Base-by-base conservation (phyloP, 2,113 vertebrate genomes). In the Lampris megalopsis region DNA sequence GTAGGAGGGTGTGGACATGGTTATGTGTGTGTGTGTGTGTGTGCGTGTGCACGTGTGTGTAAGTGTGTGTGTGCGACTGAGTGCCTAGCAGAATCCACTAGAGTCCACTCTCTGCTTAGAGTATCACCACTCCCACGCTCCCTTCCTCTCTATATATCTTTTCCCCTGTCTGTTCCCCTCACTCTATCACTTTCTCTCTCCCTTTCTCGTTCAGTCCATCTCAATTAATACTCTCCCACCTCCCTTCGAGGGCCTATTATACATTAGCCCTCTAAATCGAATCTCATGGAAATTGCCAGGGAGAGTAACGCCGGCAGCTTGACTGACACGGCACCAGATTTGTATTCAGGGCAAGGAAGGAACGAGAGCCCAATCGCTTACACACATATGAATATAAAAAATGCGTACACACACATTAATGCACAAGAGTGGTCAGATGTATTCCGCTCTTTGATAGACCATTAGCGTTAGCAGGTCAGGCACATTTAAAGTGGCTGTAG, bases 261-360 rank as follows among this genome's bases (percentile, higher is more conserved):
- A 91, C 86, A 88, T 91, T 85, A 91, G 81, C 87, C 82, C 84
- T 91, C 85, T 84, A 83, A 90, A 92, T 90, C 86, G 53, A 91
- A 88, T 90, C 89, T 88, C 85, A 85, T 80, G 80, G 86, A 91
- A 90, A 90, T 82, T 87, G 86, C 86, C 79, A 83, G 73, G 76
- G 84, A 90, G 89, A 89, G 71, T 52, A 88, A 81, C 72, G 64
- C 75, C 59, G 81, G 73, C 82, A 53, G 81, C 84, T 88, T 90
- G 90, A 94, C 82, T 89, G 91, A 91, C 89, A 82, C 77, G 2
- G 64, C 38, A 3, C 59, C 49, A 69, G 66, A 88, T 90, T 87
- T 75, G 71, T 83, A 88, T 88, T 85, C 77, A 75, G 76, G 7
- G 7, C 7, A 37, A 79, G 67, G 59, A 72, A 68, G 41, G 45